phyloP scores from a whole-genome alignment of 2,888 invertebrate species.

The Neocrepidodera transversa region DNA sequence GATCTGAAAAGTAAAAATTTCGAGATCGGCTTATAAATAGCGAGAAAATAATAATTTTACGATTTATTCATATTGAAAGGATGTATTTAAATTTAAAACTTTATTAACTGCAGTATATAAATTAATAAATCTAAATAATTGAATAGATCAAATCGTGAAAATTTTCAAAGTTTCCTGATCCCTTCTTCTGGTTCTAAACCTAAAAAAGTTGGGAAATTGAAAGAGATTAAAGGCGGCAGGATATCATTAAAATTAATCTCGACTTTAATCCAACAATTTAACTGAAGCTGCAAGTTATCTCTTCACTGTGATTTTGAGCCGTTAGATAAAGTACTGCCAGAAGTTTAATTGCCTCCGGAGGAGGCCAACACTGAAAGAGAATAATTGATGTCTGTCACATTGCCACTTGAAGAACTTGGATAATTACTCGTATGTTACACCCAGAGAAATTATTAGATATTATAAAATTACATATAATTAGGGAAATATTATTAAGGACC shows the following conservation, averaged over 20 bases:
- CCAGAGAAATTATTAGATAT: no score
- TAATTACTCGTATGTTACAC: no score
- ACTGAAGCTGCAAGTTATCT: slow-evolving; percentile 19
- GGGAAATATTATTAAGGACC: no score
- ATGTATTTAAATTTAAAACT: no score
- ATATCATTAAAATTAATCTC: slow-evolving; percentile 27
- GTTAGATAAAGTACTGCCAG: slow-evolving; percentile 18
- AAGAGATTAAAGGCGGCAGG: slow-evolving; percentile 1
- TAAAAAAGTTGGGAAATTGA: slow-evolving; percentile 6
- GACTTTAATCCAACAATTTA: slow-evolving; percentile 24
- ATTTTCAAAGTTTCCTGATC: no score
- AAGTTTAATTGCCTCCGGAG: slow-evolving; percentile 23
- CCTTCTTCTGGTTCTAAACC: background rate
- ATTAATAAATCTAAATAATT: no score
- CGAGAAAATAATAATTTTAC: no score
- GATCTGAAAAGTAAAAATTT: no score
- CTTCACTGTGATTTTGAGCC: slow-evolving; percentile 13
- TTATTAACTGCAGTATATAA: no score
- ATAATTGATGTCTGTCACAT: slow-evolving; percentile 11
- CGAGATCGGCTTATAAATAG: no score
- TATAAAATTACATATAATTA: no score
- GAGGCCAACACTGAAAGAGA: slow-evolving; percentile 14
- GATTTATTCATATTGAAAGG: no score
- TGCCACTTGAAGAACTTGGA: background rate
- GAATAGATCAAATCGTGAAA: background rate